A percentile compares a stretch with the other conserved stretches of the same genome.
Evolutionary conservation across 1,140 invertebrate genomes (phyloP).

Genomic region (Drosophila serrata): DNA sequence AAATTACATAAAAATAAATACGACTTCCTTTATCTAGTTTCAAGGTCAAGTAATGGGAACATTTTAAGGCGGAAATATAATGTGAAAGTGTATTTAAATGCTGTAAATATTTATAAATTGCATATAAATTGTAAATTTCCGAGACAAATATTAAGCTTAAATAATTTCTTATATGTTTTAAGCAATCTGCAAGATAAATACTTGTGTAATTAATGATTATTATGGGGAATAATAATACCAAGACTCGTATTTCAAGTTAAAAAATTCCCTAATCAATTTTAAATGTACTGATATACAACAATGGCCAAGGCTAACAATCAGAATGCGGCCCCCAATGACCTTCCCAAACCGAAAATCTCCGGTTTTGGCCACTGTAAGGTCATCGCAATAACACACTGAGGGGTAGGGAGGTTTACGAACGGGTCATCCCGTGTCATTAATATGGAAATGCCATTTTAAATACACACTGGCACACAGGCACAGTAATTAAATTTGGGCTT

Average conservation of each 20-base stretch:
- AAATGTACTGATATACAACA: conserved; percentile 6
- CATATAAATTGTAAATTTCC: no score
- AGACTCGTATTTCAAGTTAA: conserved; percentile 10
- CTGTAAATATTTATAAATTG: no score
- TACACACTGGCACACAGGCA: conserved; percentile 13
- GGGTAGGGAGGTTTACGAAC: neutral
- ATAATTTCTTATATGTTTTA: neutral
- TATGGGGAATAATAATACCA: no score
- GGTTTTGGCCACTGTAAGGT: conserved; percentile 4
- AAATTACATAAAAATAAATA: conserved; percentile 9
- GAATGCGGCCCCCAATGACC: conserved; percentile 14
- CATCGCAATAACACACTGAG: conserved; percentile 4
- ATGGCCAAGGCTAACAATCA: neutral
- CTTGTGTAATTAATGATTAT: no score
- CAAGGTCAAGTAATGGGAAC: neutral
- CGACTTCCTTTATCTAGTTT: conserved; percentile 11
- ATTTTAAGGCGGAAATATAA: neutral
- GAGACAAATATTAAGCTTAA: neutral
- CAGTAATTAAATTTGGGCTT: conserved; percentile 37
- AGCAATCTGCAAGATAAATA: neutral
- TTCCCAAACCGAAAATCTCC: neutral
- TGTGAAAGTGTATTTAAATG: no score
- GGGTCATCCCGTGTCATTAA: conserved; percentile 22
- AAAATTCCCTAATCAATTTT: conserved; percentile 2
- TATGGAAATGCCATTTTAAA: conserved; percentile 41